phyloP scores from a whole-genome alignment of 2,888 invertebrate species.

The Drosophila ezoana region DNA sequence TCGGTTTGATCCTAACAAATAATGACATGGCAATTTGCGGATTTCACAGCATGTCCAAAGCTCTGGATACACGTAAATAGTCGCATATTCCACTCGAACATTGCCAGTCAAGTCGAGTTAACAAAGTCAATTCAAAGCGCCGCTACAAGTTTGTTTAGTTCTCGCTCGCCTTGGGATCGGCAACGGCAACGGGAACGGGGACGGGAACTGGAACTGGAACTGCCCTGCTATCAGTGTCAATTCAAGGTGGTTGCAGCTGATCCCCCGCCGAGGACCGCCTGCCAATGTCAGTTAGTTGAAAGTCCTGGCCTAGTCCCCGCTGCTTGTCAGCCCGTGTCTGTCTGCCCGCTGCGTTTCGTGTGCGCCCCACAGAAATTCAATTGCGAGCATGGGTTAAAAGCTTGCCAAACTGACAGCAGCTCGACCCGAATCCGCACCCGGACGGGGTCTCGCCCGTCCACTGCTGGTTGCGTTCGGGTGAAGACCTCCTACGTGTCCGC shows the following conservation, averaged over 20 bases:
- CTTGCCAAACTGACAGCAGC: constrained; percentile 69
- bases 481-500: constrained; percentile 55
- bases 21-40: constrained; percentile 84
- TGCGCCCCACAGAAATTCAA: constrained; percentile 49
- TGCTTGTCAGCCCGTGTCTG: constrained; percentile 12
- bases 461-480: constrained; percentile 45
- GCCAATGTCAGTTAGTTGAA: constrained; percentile 70
- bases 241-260: constrained; percentile 59
- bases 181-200: constrained; percentile 8
- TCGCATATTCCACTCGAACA: constrained; percentile 47
- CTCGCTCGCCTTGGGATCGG: constrained; percentile 30
- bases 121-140: constrained; percentile 77
- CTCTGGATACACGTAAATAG: constrained; percentile 44
- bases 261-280: constrained; percentile 58
- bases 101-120: constrained; percentile 68
- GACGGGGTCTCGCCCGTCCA: constrained; percentile 2
- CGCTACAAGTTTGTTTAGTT: constrained; percentile 61
- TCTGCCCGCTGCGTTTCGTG: constrained; percentile 24
- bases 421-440: constrained; percentile 48
- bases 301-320: constrained; percentile 42
- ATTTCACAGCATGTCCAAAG: constrained; percentile 80
- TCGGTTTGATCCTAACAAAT: constrained; percentile 82
- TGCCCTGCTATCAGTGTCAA: constrained; percentile 73
- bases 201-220: constrained; percentile 20
- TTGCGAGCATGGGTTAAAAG: constrained; percentile 72